These are phyloP conservation scores for Lamproptera curius DNA, from an alignment of 2,888 invertebrate genomes.

Conservation along the genomic window DNA sequence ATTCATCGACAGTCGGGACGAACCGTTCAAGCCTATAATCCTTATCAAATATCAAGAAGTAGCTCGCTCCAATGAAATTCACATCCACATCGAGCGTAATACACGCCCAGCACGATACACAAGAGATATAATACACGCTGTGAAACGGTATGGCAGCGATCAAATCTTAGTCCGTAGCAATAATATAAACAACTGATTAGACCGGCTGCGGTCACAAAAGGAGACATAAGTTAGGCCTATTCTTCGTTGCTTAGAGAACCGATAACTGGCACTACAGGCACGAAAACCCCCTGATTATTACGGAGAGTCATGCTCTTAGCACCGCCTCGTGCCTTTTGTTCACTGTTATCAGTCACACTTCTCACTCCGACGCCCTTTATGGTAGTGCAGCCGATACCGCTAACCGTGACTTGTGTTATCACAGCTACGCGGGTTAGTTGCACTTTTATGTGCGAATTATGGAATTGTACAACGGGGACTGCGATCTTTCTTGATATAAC, in stretches of 20 bases:
- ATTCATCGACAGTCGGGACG: too few species aligned
- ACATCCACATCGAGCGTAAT: conserved; percentile 43
- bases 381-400: conserved; percentile 24
- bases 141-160: conserved; percentile 70
- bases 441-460: background rate
- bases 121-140: too few species aligned
- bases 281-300: conserved; percentile 41
- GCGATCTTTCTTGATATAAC: too few species aligned
- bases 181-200: conserved; percentile 77
- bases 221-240: conserved; percentile 70
- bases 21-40: conserved; percentile 69
- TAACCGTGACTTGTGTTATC: conserved; percentile 24
- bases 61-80: conserved; percentile 45
- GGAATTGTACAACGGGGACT: too few species aligned
- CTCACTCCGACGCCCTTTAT: conserved; percentile 31
- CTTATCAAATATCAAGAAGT: conserved; percentile 65
- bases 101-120: conserved; percentile 52
- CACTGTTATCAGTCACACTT: conserved; percentile 38
- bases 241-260: conserved; percentile 53
- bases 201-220: conserved; percentile 68
- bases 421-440: background rate
- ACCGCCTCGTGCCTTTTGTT: conserved; percentile 37
- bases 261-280: conserved; percentile 59
- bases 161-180: conserved; percentile 67
- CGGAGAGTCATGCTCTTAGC: conserved; percentile 28